Percentiles rank a stretch among this genome's conserved stretches.
These are phyloP conservation scores for Morinoia aosen DNA, from an alignment of 2,888 invertebrate species.

Conservation along the genomic window DNA sequence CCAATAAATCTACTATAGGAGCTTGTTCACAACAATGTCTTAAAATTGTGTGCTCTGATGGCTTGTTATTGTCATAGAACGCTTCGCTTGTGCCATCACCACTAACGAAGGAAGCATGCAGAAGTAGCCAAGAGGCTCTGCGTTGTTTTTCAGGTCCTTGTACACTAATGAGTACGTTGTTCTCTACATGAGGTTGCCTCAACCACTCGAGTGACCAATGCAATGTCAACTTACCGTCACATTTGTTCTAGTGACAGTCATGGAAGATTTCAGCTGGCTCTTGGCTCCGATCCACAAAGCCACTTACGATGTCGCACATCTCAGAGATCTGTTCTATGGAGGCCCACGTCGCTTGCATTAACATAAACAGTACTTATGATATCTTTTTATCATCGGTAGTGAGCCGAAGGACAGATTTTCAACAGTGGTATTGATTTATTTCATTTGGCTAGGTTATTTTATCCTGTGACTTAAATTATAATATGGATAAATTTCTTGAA, in stretches of 20 bases:
- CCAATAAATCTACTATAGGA: background rate
- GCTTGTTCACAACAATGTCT: background rate
- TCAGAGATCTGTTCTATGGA: background rate
- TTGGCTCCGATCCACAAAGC: background rate
- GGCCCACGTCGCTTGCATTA: background rate
- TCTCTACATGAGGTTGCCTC: background rate
- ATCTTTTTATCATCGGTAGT: background rate
- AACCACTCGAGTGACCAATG: background rate
- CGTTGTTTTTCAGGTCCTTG: background rate
- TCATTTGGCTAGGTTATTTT: background rate
- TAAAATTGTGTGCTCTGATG: background rate
- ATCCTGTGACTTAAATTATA: background rate
- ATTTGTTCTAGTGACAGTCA: background rate
- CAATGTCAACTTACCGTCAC: background rate
- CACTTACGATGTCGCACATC: background rate
- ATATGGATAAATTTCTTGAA: background rate
- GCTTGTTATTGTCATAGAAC: background rate
- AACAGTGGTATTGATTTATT: background rate
- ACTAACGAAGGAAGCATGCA: background rate
- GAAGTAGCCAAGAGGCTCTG: background rate
- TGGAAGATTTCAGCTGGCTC: background rate
- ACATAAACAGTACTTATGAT: background rate
- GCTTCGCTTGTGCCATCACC: background rate
- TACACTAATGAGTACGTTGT: background rate
- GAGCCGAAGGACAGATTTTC: background rate